phyloP scores from a whole-genome alignment of 2,888 invertebrate genomes.

The Drosophila conformis region DNA sequence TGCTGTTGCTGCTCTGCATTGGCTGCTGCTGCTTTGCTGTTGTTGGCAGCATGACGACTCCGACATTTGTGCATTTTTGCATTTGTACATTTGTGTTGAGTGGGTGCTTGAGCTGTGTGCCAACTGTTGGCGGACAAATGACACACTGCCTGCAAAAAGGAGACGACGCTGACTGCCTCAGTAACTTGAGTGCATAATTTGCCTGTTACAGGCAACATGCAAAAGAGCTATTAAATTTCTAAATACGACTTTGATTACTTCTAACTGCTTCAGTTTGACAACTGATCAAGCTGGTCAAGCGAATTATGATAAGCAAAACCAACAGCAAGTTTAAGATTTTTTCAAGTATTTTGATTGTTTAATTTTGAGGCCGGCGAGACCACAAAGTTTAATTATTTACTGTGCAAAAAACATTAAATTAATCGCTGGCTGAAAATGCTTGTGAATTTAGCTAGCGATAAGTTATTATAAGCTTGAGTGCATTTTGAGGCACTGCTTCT shows the following conservation, averaged over 20 bases:
- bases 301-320: conserved; percentile 32
- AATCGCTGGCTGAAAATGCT: conserved; percentile 61
- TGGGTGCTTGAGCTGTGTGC: conserved; percentile 68
- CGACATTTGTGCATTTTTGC: conserved; percentile 49
- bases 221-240: conserved; percentile 49
- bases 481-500: conserved; percentile 55
- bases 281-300: conserved; percentile 12
- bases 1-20: not conserved
- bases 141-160: conserved; percentile 40
- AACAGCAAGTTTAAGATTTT: conserved; percentile 8
- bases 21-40: conserved; percentile 9
- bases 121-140: conserved; percentile 59
- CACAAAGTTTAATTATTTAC: conserved; percentile 63
- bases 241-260: conserved; percentile 53
- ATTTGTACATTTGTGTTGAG: conserved; percentile 74
- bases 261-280: conserved; percentile 12
- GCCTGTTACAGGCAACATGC: conserved; percentile 36
- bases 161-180: not conserved
- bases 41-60: conserved; percentile 44
- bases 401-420: conserved; percentile 60
- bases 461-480: conserved; percentile 74
- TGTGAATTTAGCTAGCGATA: conserved; percentile 47
- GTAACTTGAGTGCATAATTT: conserved; percentile 60
- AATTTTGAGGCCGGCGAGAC: conserved; percentile 9
- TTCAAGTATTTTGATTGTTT: conserved; percentile 19